A percentile compares a stretch with the other conserved stretches of the same genome.
These are phyloP conservation scores for Octodon degus DNA, from an alignment of 2,113 vertebrate genomes.

Conservation along the genomic window DNA sequence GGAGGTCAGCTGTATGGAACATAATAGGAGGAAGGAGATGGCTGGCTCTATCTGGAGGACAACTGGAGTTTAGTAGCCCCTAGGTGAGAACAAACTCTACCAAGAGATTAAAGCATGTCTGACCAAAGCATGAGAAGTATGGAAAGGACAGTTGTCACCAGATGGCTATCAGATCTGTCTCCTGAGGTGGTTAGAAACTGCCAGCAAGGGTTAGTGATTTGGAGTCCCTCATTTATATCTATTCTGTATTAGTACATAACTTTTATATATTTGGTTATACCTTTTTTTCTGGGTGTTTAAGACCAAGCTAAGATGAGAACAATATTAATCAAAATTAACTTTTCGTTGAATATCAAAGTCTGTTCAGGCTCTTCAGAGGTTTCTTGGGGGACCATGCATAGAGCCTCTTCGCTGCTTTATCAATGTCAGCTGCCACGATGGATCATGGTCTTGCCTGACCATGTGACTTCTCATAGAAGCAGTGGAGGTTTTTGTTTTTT, in stretches of 20 bases:
- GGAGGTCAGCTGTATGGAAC: background rate
- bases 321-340: background rate
- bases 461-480: background rate
- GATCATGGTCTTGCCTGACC: background rate
- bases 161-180: background rate
- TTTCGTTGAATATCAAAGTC: background rate
- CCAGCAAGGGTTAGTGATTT: background rate
- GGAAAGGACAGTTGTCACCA: background rate
- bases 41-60: background rate
- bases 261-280: background rate
- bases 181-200: background rate
- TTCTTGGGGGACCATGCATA: background rate
- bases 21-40: background rate
- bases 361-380: background rate
- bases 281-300: background rate
- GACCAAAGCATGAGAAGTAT: background rate
- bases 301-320: background rate
- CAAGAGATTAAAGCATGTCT: background rate
- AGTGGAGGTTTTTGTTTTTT: background rate
- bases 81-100: background rate
- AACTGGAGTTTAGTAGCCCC: background rate
- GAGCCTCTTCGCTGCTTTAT: background rate
- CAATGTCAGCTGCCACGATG: background rate
- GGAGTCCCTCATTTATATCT: background rate
- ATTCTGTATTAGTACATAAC: background rate